Conservation (phyloP, 2,888 invertebrate genomes). For the Nebria brevicollis region DNA sequence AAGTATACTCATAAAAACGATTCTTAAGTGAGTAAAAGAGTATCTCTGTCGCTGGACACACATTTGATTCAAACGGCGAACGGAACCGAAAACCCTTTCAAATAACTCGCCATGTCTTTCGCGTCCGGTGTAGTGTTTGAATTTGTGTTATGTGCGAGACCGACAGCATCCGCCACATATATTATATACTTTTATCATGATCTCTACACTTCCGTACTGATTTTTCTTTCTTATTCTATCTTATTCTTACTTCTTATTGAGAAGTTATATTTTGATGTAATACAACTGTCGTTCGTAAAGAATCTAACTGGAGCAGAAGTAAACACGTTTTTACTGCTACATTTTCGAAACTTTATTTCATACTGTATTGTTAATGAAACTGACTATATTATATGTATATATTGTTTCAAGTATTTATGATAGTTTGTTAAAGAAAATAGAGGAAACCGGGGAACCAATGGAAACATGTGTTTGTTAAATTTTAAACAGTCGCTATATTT, state of each 20-base stretch:
- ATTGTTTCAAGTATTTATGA: no score
- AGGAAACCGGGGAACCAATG: no score
- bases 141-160: not conserved
- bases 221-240: not conserved
- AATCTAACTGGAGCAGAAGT: not conserved
- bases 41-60: not conserved
- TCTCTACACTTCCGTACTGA: not conserved
- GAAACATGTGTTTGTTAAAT: no score
- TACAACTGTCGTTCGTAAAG: no score
- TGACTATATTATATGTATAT: no score
- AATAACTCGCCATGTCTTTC: not conserved
- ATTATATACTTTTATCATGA: not conserved
- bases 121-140: not conserved
- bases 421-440: no score
- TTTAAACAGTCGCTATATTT: no score
- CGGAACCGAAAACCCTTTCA: not conserved
- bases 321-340: not conserved
- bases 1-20: not conserved
- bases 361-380: no score
- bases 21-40: not conserved
- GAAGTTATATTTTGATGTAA: not conserved
- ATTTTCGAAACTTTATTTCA: no score
- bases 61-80: not conserved
- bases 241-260: not conserved
- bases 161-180: not conserved